phyloP scores from a whole-genome alignment of 2,797 vertebrate species.

The Chrosomus eos region DNA sequence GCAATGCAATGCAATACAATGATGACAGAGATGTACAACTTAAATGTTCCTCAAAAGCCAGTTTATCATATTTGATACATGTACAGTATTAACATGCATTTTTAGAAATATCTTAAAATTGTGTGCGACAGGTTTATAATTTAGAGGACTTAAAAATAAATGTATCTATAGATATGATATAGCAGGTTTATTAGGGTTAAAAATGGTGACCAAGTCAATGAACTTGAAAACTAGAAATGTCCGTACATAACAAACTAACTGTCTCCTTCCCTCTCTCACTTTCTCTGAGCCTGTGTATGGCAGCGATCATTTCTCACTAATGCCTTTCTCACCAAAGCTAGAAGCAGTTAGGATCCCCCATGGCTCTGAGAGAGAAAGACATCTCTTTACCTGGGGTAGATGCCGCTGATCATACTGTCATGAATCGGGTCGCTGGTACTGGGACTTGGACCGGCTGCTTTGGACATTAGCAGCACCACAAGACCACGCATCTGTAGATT shows the following conservation, averaged over 20 bases:
- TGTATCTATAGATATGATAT: not conserved
- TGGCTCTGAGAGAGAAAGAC: not conserved
- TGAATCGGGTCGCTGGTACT: conserved; percentile 72
- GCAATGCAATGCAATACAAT: no score
- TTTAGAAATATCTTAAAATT: not conserved
- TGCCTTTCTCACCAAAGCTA: conserved; percentile 37
- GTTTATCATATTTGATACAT: no score
- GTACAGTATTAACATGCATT: no score
- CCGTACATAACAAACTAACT: not conserved
- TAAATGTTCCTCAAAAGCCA: not conserved
- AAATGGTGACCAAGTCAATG: not conserved
- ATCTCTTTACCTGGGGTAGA: conserved; percentile 90
- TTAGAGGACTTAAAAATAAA: not conserved
- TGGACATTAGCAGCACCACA: conserved; percentile 91
- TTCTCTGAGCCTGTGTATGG: conserved; percentile 19
- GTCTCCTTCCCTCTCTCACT: not conserved
- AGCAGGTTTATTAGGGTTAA: not conserved
- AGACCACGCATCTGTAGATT: conserved; percentile 93
- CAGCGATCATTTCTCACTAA: conserved; percentile 27
- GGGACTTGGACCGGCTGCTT: conserved; percentile 90
- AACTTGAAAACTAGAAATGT: not conserved
- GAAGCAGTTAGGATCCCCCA: conserved; percentile 24
- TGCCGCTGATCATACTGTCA: conserved; percentile 92
- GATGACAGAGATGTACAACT: not conserved
- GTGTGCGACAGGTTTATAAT: not conserved